phyloP scores from a whole-genome alignment of 2,113 vertebrate genomes.

The Onychostoma macrolepis region DNA sequence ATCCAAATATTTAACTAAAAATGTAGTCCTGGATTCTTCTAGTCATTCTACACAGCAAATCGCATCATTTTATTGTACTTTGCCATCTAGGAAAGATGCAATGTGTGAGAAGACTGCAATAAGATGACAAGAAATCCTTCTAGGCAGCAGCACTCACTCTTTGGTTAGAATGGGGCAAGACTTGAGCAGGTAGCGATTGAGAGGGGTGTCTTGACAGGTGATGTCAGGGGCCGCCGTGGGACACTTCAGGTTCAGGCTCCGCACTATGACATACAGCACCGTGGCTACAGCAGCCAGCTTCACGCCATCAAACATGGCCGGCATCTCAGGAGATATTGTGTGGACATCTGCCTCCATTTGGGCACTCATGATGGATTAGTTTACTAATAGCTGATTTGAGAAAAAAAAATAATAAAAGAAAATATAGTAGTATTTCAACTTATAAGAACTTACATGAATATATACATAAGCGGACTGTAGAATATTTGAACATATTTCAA shows the following conservation, averaged over 20 bases:
- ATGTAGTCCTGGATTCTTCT: background rate
- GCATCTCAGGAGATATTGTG: conserved; percentile 81
- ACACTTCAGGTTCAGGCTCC: conserved; percentile 92
- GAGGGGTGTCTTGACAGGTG: conserved; percentile 83
- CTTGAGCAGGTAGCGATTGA: conserved; percentile 87
- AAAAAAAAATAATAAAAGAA: background rate
- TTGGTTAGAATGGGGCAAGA: conserved; percentile 90
- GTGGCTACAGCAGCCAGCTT: conserved; percentile 92
- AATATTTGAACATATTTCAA: background rate
- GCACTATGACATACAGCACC: conserved; percentile 88
- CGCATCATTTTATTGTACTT: background rate
- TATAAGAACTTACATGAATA: background rate
- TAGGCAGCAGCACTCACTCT: conserved; percentile 83
- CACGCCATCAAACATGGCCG: conserved; percentile 91
- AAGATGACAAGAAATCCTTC: background rate
- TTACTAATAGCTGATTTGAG: background rate
- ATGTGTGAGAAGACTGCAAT: background rate
- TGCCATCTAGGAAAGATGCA: background rate
- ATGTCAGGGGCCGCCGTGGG: conserved; percentile 85
- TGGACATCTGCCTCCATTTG: conserved; percentile 54
- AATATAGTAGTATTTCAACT: background rate
- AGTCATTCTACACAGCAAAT: background rate
- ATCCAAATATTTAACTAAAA: background rate
- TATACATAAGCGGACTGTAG: background rate
- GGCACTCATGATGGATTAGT: conserved; percentile 60